Base-by-base conservation (phyloP, 2,888 invertebrate species). In the Cremastinae sp. region DNA sequence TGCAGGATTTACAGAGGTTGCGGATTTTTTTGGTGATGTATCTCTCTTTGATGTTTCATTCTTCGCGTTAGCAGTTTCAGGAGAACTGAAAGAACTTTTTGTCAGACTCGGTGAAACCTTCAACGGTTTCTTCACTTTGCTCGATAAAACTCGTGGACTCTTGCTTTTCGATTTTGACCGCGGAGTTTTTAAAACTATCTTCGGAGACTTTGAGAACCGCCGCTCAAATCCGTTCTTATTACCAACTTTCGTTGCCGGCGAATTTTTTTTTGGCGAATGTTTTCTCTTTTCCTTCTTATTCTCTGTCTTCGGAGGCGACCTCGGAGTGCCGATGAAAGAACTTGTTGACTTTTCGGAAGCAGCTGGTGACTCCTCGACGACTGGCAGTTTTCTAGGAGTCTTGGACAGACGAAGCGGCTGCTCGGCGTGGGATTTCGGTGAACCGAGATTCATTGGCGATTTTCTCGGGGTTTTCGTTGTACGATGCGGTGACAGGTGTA, bases 381-480 rank as follows among this genome's bases (percentile, higher is more conserved):
- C 73, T 4, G 81, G 75, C 10, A 87, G 75, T 35, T 84, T 87
- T 56, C 83, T 77, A 18, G 85, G 83, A 0, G 82, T 84, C 70
- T 83, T 87, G 0, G 83, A 74, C 16, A 81, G 35, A 12, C 75
- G 75, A 1, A 78, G 18, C 14, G 83, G 77, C 4, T 80, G 62
- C 5, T 72, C 43, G 0, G 81, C 75, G 72, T 82, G 84, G 2
- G 81, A 82, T 35, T 86, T 86, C 5, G 85, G 84, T n/a, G 86
- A 85, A 5, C 82, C 80, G 2, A 84, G 73, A 74, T 82, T 82
- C 14, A 80, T 62, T 4, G 86, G 85, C 1, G 86, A 87, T 55
- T 82, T 86, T 74, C 81, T 82, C 0, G 85, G 85, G 0, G 84
- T 87, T 56, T 86, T 87, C 0, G 75, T 80, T 0, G 84, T 81